Conservation (phyloP, 2,113 vertebrate genomes). For the Stomatorhinus ivindoensis region DNA sequence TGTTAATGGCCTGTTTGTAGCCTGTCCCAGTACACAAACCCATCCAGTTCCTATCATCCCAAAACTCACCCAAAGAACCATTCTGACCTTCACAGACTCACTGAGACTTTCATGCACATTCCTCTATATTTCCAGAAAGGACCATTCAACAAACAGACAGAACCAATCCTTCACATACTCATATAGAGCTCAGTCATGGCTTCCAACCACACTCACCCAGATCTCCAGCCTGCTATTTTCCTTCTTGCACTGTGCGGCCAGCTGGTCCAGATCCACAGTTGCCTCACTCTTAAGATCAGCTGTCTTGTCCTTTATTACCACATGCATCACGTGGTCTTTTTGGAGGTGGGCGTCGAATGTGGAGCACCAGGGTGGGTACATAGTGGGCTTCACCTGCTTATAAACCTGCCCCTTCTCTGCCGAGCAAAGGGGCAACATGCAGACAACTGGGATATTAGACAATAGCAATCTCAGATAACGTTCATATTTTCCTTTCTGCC, state of each 20-base stretch:
- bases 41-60: background rate
- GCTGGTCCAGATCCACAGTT: slow-evolving; percentile 74
- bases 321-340: slow-evolving; percentile 86
- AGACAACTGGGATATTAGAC: background rate
- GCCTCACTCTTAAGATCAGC: slow-evolving; percentile 83
- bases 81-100: background rate
- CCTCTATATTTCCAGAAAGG: background rate
- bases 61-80: background rate
- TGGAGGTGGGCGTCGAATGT: slow-evolving; percentile 91
- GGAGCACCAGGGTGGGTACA: slow-evolving; percentile 95
- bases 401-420: slow-evolving; percentile 87
- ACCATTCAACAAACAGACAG: background rate
- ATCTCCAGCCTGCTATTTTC: slow-evolving; percentile 88
- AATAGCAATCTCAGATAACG: background rate
- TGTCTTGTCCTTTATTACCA: slow-evolving; percentile 87
- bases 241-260: slow-evolving; percentile 85
- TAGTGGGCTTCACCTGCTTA: slow-evolving; percentile 93
- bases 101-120: background rate
- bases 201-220: slow-evolving; percentile 66
- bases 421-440: background rate
- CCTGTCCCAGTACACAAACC: background rate
- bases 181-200: background rate
- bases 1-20: background rate
- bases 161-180: background rate
- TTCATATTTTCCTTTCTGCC: background rate